phyloP scores from a whole-genome alignment of 2,797 vertebrate genomes.

The Myotis findleyi region DNA sequence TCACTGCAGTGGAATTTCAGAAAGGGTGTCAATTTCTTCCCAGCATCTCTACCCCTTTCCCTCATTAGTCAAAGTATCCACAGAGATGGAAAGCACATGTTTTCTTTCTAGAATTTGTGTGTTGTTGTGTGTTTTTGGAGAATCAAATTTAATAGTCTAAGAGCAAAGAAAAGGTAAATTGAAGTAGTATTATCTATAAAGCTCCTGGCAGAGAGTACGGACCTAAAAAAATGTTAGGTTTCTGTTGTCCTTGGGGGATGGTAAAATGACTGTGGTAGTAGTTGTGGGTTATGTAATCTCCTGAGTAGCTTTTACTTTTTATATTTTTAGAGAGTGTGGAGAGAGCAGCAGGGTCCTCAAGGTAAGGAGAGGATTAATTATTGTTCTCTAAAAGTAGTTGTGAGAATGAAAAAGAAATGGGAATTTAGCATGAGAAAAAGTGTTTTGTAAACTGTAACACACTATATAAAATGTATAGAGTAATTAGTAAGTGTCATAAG shows the following conservation, averaged over 20 bases:
- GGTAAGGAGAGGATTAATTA: background rate
- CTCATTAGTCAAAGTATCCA: background rate
- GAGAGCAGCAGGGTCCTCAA: background rate
- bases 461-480: background rate
- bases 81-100: constrained; percentile 18
- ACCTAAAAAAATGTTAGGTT: constrained; percentile 6
- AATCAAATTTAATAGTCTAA: constrained; percentile 15
- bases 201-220: background rate
- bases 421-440: background rate
- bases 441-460: background rate
- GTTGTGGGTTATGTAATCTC: background rate
- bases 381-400: constrained; percentile 12
- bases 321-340: background rate
- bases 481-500: background rate
- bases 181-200: background rate
- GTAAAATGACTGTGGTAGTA: background rate
- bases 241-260: background rate
- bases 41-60: background rate
- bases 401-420: constrained; percentile 34
- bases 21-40: background rate
- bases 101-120: constrained; percentile 49
- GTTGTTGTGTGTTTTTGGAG: background rate
- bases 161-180: background rate
- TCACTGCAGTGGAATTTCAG: background rate
- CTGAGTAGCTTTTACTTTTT: background rate